A percentile compares a stretch with the other conserved stretches of the same genome.
phyloP scores from a whole-genome alignment of 2,113 vertebrate genomes.

The Balaeniceps rex region DNA sequence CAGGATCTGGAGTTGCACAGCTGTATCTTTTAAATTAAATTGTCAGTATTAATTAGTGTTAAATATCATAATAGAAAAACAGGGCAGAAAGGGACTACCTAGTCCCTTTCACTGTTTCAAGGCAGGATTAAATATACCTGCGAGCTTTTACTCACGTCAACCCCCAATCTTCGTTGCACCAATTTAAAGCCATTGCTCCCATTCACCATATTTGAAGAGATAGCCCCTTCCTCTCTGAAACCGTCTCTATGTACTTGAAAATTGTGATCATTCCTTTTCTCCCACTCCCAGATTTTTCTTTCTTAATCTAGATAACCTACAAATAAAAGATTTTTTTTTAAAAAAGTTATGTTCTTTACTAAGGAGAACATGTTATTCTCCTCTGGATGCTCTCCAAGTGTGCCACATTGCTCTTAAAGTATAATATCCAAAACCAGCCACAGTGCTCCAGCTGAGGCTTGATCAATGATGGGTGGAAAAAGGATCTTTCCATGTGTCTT shows the following conservation, averaged over 20 bases:
- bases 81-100: neutral
- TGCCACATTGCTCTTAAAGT: conserved; percentile 34
- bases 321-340: no score
- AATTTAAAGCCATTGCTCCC: neutral
- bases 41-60: neutral
- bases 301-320: neutral
- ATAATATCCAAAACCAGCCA: conserved; percentile 6
- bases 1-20: neutral
- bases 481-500: conserved; percentile 15
- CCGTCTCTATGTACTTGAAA: neutral
- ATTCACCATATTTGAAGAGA: neutral
- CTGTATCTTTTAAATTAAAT: neutral
- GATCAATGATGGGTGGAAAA: conserved; percentile 27
- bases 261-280: neutral
- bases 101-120: neutral
- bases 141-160: neutral
- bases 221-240: neutral
- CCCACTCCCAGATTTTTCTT: neutral
- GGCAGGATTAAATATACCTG: neutral
- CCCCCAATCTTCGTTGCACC: neutral
- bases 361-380: neutral
- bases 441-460: conserved; percentile 43
- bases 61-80: neutral
- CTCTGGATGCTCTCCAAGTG: conserved; percentile 43
- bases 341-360: neutral